phyloP scores from a whole-genome alignment of 2,797 vertebrate species.

The Artibeus lituratus region DNA sequence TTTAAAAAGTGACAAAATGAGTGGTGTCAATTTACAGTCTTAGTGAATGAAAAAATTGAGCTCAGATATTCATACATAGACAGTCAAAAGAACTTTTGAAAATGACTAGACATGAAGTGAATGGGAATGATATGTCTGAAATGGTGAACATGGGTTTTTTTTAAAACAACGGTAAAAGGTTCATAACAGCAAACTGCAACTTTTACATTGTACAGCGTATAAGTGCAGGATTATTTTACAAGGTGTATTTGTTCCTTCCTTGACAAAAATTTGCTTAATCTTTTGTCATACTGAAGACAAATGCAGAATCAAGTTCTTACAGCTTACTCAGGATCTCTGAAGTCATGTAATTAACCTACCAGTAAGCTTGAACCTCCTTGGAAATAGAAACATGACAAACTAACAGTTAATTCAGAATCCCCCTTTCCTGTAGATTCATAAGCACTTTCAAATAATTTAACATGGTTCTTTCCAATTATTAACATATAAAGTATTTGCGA shows the following conservation, averaged over 20 bases:
- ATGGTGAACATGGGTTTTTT: background rate
- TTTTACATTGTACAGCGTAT: background rate
- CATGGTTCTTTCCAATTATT: background rate
- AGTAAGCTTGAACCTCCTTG: background rate
- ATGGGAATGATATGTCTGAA: constrained; percentile 18
- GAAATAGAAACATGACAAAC: constrained; percentile 45
- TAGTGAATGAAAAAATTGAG: background rate
- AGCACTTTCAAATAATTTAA: background rate
- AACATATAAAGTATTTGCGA: background rate
- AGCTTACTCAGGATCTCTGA: background rate
- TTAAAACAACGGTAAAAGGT: background rate
- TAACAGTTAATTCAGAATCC: background rate
- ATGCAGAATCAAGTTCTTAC: background rate
- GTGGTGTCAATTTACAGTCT: constrained; percentile 22
- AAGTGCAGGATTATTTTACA: background rate
- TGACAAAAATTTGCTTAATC: background rate
- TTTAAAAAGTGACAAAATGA: background rate
- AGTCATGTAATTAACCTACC: background rate
- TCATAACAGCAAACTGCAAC: background rate
- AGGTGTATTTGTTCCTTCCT: background rate
- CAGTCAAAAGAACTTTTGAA: background rate
- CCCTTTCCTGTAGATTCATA: background rate
- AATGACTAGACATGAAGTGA: constrained; percentile 3
- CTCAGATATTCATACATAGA: background rate
- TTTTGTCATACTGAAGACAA: constrained; percentile 29